Evolutionary conservation across 2,888 invertebrate species (phyloP).

Genomic region (Exocentrus adspersus): DNA sequence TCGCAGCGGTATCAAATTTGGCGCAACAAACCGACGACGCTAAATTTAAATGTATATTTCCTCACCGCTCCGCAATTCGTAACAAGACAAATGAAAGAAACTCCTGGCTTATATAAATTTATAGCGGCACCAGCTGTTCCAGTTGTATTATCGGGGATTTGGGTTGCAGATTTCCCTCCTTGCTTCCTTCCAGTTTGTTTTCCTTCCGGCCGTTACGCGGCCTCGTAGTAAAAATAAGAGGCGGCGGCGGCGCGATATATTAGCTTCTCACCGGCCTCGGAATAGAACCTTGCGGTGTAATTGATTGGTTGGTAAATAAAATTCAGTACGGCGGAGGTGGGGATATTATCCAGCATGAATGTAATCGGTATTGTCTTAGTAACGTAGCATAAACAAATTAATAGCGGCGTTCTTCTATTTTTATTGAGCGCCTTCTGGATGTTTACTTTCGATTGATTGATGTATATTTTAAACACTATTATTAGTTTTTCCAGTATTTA

Average conservation of each 20-base stretch:
- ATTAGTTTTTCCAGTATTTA: not conserved
- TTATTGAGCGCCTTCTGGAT: too few species aligned
- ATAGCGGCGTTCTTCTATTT: too few species aligned
- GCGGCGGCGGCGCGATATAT: too few species aligned
- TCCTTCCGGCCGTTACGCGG: conserved; percentile 28
- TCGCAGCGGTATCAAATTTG: too few species aligned
- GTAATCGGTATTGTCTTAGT: too few species aligned
- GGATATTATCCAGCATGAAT: too few species aligned
- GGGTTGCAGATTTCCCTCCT: conserved; percentile 46
- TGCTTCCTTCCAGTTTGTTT: conserved; percentile 40
- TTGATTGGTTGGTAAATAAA: too few species aligned
- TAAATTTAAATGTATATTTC: conserved; percentile 2
- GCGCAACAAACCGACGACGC: not conserved
- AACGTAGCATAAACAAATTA: too few species aligned
- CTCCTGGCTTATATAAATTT: conserved; percentile 31
- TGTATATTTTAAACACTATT: not conserved
- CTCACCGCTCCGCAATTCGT: not conserved
- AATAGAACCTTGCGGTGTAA: too few species aligned
- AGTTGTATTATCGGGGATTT: conserved; percentile 43
- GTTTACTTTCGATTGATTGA: not conserved
- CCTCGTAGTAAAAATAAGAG: conserved; percentile 28
- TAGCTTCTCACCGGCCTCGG: too few species aligned
- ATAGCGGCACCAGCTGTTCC: conserved; percentile 36
- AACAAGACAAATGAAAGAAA: conserved; percentile 20
- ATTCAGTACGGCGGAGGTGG: too few species aligned